Percentiles rank a stretch among this genome's conserved stretches.
Conservation (phyloP, 2,888 invertebrate genomes). For the Acleris literana region DNA sequence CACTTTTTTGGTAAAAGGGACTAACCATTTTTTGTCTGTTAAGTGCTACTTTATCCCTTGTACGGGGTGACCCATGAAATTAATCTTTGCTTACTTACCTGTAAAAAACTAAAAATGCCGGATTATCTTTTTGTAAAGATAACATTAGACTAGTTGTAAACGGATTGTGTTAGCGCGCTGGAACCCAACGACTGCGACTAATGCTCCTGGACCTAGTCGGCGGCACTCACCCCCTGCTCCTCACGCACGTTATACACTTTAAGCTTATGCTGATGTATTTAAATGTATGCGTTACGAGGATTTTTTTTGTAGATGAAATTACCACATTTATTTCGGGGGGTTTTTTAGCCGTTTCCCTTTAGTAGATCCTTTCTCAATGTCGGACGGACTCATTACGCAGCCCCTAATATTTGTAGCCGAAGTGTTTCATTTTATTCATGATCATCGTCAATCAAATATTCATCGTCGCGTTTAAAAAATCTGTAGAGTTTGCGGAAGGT, state of each 20-base stretch:
- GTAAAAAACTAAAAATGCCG: constrained; percentile 22
- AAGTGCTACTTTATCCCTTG: constrained; percentile 38
- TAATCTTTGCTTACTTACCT: constrained; percentile 36
- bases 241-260: constrained; percentile 58
- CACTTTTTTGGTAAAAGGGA: constrained; percentile 66
- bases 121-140: constrained; percentile 23
- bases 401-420: constrained; percentile 35
- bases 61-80: constrained; percentile 47
- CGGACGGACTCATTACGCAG: constrained; percentile 47
- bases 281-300: constrained; percentile 67
- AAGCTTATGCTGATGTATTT: constrained; percentile 75
- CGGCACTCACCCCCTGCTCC: constrained; percentile 52
- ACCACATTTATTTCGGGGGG: constrained; percentile 69
- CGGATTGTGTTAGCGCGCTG: background rate
- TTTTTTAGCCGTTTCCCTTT: constrained; percentile 61
- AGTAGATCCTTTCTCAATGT: constrained; percentile 68
- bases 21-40: constrained; percentile 60
- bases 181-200: constrained; percentile 4
- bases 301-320: constrained; percentile 70
- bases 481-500: constrained; percentile 25
- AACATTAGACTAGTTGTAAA: constrained; percentile 4
- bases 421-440: constrained; percentile 41
- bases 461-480: constrained; percentile 27
- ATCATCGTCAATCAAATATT: constrained; percentile 38
- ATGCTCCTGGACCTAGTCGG: constrained; percentile 2